These are phyloP conservation scores for Capromys pilorides DNA, from an alignment of 2,797 vertebrate genomes.

Conservation along the genomic window DNA sequence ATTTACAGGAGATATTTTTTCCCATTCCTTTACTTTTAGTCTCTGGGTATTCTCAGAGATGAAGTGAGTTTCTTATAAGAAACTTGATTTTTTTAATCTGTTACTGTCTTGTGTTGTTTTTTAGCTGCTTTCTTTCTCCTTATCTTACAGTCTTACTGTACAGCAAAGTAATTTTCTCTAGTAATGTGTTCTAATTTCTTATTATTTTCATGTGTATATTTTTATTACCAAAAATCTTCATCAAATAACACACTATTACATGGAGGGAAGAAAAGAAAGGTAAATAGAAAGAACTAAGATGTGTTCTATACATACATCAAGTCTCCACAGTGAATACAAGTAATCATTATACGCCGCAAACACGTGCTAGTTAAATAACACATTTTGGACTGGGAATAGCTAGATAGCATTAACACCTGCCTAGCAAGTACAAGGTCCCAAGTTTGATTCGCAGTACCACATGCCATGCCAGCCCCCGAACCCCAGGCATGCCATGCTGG, in stretches of 20 bases:
- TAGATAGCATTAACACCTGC: too few relatives aligned
- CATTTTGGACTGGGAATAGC: too few relatives aligned
- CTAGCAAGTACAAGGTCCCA: too few relatives aligned
- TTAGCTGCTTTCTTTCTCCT: background rate
- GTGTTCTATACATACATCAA: too few relatives aligned
- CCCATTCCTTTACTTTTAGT: background rate
- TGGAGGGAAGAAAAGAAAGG: background rate
- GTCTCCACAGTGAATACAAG: too few relatives aligned
- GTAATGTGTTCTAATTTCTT: background rate
- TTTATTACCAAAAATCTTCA: background rate
- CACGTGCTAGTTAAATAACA: too few relatives aligned
- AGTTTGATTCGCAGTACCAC: too few relatives aligned
- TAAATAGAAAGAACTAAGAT: background rate
- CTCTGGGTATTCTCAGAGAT: background rate
- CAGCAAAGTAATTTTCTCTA: background rate
- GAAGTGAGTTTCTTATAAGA: background rate
- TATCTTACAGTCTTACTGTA: background rate
- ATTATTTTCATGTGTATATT: background rate
- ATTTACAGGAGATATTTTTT: background rate
- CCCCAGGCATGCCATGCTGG: too few relatives aligned
- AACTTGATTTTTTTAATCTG: background rate
- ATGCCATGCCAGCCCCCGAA: too few relatives aligned
- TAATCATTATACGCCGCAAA: too few relatives aligned
- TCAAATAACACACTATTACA: background rate
- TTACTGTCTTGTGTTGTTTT: background rate